A percentile compares a stretch with the other conserved stretches of the same genome.
phyloP scores from a whole-genome alignment of 23 tunicate genomes.

The Pegea sp. region DNA sequence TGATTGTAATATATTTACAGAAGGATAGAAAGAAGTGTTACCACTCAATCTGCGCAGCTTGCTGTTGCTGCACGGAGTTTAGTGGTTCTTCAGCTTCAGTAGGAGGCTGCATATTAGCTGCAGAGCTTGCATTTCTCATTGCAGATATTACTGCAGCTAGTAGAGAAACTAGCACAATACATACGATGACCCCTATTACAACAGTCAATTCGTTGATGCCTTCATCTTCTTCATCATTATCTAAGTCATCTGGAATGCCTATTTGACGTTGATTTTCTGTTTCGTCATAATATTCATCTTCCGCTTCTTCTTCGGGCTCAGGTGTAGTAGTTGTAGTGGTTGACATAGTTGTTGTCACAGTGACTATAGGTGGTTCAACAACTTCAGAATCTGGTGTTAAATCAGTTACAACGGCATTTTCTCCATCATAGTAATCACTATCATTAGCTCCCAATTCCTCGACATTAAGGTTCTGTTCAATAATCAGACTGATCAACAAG shows the following conservation, averaged over 20 bases:
- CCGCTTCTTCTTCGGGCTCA: not conserved
- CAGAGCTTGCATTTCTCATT: constrained; percentile 14
- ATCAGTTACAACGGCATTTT: not conserved
- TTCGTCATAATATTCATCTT: not conserved
- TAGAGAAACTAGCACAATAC: constrained; percentile 21
- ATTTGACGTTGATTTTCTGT: constrained; percentile 1
- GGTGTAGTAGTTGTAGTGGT: constrained; percentile 1
- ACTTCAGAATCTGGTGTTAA: no score
- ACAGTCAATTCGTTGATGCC: not conserved
- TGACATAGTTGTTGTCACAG: not conserved
- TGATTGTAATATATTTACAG: no score
- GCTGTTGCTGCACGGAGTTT: constrained; percentile 68
- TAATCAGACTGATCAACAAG: not conserved
- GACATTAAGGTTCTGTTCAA: not conserved
- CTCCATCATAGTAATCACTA: not conserved
- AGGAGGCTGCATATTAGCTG: constrained; percentile 10
- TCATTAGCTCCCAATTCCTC: not conserved
- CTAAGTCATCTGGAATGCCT: constrained; percentile 3
- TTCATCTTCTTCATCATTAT: not conserved
- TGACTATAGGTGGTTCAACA: not conserved
- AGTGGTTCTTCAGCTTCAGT: constrained; percentile 38
- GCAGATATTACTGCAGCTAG: constrained; percentile 44
- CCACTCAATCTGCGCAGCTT: constrained; percentile 78
- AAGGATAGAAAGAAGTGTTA: no score
- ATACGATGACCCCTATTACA: constrained; percentile 58